Evolutionary conservation across 1,140 invertebrate species (phyloP), one percentile per base, ranked within the genome.

Genomic region (Zophobas atratus): DNA sequence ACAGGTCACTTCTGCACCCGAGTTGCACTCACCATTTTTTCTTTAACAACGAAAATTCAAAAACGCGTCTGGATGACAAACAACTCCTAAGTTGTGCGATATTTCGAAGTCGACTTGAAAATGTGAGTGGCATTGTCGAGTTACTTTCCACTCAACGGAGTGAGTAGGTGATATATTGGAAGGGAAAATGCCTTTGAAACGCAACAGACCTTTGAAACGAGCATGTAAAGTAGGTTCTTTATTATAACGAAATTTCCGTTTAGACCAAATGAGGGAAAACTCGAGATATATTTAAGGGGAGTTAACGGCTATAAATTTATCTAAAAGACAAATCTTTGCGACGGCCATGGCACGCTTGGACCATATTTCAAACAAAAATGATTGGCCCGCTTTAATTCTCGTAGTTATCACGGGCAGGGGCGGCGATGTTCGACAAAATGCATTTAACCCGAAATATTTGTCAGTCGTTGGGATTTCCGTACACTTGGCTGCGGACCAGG

Each of bases 181-280:
- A 78, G 63, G 77, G 72, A 75, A 73, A 67, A 75, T 51, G 56
- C 77, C 74, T 72, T 78, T 78, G 57, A 70, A 53, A 78, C 43
- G 71, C 49, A 78, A 78, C 77, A 78, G 77, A 78, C 77, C 77
- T 70, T 82, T 76, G 63, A 78, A 81, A 79, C 76, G 80, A 79
- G 78, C 82, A 83, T 83, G 81, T 83, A 83, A 82, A 83, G 78
- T 80, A 81, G 80, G 73, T 73, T 51, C 77, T 83, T 80, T 81
- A 82, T 83, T 81, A 83, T 80, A 82, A 78, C 78, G 77, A 82
- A 83, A 81, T 82, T 83, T 81, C 80, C 77, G 80, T 82, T 80
- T 80, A 74, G 77, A 32, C 75, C 81, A 81, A 83, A 83, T 81
- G 80, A 82, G 76, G 81, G 81, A 83, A 82, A 83, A 82, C 46